Percentiles rank a stretch among this genome's conserved stretches.
These are phyloP conservation scores for Ctena decussata DNA, from an alignment of 2,888 invertebrate genomes.

Conservation along the genomic window DNA sequence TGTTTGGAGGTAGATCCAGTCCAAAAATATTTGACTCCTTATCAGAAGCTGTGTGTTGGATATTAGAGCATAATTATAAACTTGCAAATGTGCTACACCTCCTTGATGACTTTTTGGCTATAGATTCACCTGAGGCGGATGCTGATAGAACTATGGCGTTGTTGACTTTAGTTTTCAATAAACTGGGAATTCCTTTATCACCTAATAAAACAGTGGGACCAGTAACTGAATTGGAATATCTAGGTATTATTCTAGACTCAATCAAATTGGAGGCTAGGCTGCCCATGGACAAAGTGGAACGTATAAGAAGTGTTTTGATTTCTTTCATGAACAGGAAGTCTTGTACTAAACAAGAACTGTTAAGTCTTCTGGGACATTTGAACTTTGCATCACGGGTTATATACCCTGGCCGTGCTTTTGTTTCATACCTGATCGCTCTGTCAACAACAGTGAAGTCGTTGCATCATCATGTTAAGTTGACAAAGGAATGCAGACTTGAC, in stretches of 20 bases:
- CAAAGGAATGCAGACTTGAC: conserved; percentile 33
- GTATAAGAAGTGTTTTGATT: conserved; percentile 27
- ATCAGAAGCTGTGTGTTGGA: conserved; percentile 52
- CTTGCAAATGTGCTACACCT: conserved; percentile 46
- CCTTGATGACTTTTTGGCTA: conserved; percentile 54
- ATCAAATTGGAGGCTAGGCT: conserved; percentile 45
- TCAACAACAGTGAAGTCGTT: conserved; percentile 25
- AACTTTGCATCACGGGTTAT: conserved; percentile 50
- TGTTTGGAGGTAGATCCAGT: conserved; percentile 50
- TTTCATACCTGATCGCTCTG: conserved; percentile 43
- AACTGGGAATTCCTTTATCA: conserved; percentile 42
- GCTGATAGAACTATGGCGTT: conserved; percentile 54
- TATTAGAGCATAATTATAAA: conserved; percentile 43
- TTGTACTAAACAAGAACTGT: conserved; percentile 45
- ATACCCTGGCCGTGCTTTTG: conserved; percentile 47
- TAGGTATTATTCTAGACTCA: conserved; percentile 52
- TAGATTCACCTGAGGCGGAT: conserved; percentile 14
- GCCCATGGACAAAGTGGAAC: conserved; percentile 28
- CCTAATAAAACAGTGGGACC: conserved; percentile 48
- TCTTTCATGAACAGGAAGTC: conserved; percentile 21
- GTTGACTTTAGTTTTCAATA: conserved; percentile 41
- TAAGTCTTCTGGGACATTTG: conserved; percentile 41
- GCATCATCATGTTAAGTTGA: conserved; percentile 33
- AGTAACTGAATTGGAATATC: conserved; percentile 42
- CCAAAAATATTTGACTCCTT: conserved; percentile 57